phyloP scores from a whole-genome alignment of 2,888 invertebrate genomes.

The Chrysolina oricalcia region DNA sequence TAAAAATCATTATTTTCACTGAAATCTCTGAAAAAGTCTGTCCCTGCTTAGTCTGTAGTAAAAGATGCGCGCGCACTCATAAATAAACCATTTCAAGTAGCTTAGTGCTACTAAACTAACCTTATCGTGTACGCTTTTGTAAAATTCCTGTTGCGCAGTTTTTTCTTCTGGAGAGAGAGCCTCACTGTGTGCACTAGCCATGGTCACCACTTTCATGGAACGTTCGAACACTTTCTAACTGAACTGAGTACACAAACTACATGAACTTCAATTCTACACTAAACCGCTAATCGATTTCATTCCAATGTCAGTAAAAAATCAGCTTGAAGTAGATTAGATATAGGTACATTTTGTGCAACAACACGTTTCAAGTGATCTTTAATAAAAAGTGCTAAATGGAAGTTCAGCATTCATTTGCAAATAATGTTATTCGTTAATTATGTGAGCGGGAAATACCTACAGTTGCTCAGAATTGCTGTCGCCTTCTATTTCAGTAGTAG shows the following conservation, averaged over 20 bases:
- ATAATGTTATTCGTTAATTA: neutral
- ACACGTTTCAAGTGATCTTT: neutral
- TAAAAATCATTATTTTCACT: too few species aligned
- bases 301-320: neutral
- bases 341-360: neutral
- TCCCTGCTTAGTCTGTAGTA: too few species aligned
- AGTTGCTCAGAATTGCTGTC: neutral
- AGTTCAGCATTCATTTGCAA: neutral
- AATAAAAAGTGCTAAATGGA: neutral
- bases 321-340: neutral
- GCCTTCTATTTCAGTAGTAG: neutral
- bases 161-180: conserved; percentile 9
- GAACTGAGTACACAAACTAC: neutral
- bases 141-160: conserved; percentile 4
- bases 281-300: neutral
- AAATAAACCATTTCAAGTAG: neutral
- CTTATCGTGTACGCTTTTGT: conserved; percentile 17
- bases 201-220: neutral
- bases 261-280: neutral
- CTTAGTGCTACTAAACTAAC: too few species aligned
- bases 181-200: conserved; percentile 3
- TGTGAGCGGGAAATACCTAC: neutral
- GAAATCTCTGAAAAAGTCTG: too few species aligned
- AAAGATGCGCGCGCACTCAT: too few species aligned
- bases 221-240: too few species aligned